Evolutionary conservation across 2,888 invertebrate genomes (phyloP).

Genomic region (Omphaloscelis lunosa): DNA sequence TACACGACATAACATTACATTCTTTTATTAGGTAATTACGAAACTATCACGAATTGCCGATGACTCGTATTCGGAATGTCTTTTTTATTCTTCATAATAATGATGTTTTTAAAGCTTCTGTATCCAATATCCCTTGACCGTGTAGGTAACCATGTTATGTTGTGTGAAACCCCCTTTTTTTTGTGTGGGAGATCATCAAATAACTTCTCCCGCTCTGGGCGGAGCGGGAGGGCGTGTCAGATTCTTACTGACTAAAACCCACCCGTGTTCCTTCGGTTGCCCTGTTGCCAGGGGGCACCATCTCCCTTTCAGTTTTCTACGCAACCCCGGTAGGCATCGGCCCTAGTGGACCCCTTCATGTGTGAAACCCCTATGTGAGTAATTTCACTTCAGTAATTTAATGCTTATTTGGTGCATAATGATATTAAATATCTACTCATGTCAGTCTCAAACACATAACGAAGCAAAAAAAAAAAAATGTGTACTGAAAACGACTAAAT

Average conservation of each 20-base stretch:
- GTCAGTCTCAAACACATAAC: background rate
- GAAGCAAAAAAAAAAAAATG: background rate
- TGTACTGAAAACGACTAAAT: background rate
- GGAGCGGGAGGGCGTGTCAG: too few species aligned
- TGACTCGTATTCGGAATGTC: background rate
- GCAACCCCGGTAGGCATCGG: too few species aligned
- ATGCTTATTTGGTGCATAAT: background rate
- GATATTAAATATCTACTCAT: background rate
- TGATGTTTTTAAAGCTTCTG: background rate
- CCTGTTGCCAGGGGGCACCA: too few species aligned
- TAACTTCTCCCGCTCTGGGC: too few species aligned
- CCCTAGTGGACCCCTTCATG: too few species aligned
- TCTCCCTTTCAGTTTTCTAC: too few species aligned
- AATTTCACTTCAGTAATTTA: background rate
- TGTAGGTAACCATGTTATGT: background rate
- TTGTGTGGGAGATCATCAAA: too few species aligned
- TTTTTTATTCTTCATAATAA: background rate
- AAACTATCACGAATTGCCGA: background rate
- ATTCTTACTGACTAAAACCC: too few species aligned
- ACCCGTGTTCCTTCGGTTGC: too few species aligned
- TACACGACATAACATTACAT: conserved; percentile 20
- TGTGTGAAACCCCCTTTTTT: background rate
- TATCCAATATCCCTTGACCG: background rate
- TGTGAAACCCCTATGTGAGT: background rate
- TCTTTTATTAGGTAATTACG: conserved; percentile 24